Conservation (phyloP, 2,113 vertebrate genomes). For the Solenodon paradoxus region DNA sequence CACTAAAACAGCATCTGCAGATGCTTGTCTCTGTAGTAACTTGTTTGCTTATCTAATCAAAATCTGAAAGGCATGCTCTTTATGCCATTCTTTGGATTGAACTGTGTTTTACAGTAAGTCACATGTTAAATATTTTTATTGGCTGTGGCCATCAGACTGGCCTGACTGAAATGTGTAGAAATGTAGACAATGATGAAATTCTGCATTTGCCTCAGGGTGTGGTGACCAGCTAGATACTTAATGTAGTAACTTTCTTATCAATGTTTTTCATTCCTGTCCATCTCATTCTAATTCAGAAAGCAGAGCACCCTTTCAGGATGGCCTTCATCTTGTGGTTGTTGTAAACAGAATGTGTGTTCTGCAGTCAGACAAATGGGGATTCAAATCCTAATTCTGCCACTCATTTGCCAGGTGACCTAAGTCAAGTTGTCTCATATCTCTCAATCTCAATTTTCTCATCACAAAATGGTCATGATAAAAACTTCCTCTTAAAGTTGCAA, state of each 20-base stretch:
- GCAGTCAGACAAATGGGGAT: not conserved
- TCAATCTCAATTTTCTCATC: not conserved
- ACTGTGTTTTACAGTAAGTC: not conserved
- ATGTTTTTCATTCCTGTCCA: not conserved
- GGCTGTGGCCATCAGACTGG: not conserved
- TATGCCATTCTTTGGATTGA: not conserved
- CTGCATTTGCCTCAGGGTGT: not conserved
- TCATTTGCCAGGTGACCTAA: not conserved
- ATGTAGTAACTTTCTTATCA: not conserved
- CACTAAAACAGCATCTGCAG: not conserved
- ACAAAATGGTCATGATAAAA: not conserved
- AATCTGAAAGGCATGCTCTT: not conserved
- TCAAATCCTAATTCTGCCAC: not conserved
- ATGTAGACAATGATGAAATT: not conserved
- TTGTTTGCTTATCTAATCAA: not conserved
- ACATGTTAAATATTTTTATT: not conserved
- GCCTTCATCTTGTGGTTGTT: not conserved
- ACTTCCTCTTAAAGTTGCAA: not conserved
- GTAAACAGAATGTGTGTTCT: not conserved
- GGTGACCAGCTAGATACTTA: not conserved
- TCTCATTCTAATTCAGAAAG: not conserved
- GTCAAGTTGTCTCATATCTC: not conserved
- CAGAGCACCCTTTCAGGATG: not conserved
- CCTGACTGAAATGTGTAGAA: not conserved
- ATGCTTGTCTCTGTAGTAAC: not conserved